Evolutionary conservation across 1,140 invertebrate species (phyloP), one percentile per base, ranked within the genome.

Genomic region (Laupala kohalensis): DNA sequence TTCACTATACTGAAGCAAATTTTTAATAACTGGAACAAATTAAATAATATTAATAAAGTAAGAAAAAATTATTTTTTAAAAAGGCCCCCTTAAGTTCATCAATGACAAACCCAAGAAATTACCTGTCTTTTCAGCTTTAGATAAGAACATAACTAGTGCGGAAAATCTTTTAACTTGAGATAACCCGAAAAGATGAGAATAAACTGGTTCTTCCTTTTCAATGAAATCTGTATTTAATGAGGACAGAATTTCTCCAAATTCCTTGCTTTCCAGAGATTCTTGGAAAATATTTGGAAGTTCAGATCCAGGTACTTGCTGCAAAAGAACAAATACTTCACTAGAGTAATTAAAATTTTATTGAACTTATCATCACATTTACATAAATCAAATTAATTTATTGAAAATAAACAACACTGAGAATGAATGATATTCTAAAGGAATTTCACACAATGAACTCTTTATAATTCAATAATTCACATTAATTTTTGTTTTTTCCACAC

Each of bases 261-360:
- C 81, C 72, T 84, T 80, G 63, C 82, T 84, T 74, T 88, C 86
- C 75, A 88, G 78, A 12, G 86, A 86, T 69, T 87, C 84, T 77
- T 83, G 80, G 76, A 88, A 87, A 74, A 88, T 83, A 6, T 76
- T 77, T 3, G 86, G 83, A 67, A 88, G 77, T 69, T 77, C 78
- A 19, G 77, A 72, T 12, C 84, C 80, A 5, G 79, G 78, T 74
- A 88, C 83, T 77, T 85, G 81, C 86, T 88, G 78, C 26, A 70
- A 80, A 76, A 74, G 78, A 69, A 73, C 70, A 23, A 72, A 19
- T 78, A 76, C 0, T 77, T 79, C 19, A 53, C 37, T 13, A 53
- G n/a, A n/a, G n/a, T n/a, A n/a, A n/a, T n/a, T n/a, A n/a, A n/a
- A n/a, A n/a, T n/a, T n/a, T n/a, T n/a, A n/a, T n/a, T n/a, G n/a